phyloP scores from a whole-genome alignment of 2,797 vertebrate genomes.

The Cirrhinus mrigala region DNA sequence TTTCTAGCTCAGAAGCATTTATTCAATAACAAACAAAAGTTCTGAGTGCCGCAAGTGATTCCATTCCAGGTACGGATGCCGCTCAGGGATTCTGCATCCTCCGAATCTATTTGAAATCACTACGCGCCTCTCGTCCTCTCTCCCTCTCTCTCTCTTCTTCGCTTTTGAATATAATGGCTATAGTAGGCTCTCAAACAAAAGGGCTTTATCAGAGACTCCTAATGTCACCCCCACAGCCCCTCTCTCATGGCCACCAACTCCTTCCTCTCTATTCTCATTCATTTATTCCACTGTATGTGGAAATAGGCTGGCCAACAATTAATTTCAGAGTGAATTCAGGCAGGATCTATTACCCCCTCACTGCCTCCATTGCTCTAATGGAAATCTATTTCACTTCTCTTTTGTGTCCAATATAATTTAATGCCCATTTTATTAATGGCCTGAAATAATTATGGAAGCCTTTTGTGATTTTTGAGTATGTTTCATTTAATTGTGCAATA shows the following conservation, averaged over 20 bases:
- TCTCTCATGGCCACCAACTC: conserved; percentile 76
- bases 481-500: conserved; percentile 99
- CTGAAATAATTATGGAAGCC: conserved; percentile 99
- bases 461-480: conserved; percentile 99
- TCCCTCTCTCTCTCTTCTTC: conserved; percentile 52
- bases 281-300: conserved; percentile 99
- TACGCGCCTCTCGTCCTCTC: conserved; percentile 56
- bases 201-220: conserved; percentile 81
- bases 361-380: conserved; percentile 99
- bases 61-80: not conserved
- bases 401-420: conserved; percentile 99
- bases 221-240: conserved; percentile 73
- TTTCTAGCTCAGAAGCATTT: conserved; percentile 60
- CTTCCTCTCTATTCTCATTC: conserved; percentile 86
- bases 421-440: conserved; percentile 99
- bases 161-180: conserved; percentile 76
- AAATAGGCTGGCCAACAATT: conserved; percentile 99
- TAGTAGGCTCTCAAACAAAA: conserved; percentile 84
- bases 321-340: conserved; percentile 99
- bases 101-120: conserved; percentile 64
- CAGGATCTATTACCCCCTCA: conserved; percentile 99
- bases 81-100: conserved; percentile 30
- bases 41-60: conserved; percentile 59
- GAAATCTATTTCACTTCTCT: conserved; percentile 99
- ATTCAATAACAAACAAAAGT: conserved; percentile 70